phyloP scores from a whole-genome alignment of 2,888 invertebrate genomes.

The Chaitophorus viminalis region DNA sequence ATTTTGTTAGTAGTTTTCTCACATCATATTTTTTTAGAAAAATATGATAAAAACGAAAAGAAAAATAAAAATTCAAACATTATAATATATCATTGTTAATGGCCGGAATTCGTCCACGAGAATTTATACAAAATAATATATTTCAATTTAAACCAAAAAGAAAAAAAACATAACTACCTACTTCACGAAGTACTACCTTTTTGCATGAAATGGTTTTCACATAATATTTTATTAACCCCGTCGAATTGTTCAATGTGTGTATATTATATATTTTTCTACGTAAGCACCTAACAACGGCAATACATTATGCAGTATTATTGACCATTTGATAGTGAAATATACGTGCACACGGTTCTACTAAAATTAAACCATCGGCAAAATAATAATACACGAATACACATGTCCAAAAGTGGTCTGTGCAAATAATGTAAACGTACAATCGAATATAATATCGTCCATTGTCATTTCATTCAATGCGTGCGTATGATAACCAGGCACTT shows the following conservation, averaged over 20 bases:
- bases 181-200: neutral
- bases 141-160: constrained; percentile 32
- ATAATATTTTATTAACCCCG: neutral
- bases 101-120: neutral
- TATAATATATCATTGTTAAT: neutral
- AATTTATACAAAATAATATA: neutral
- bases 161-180: neutral
- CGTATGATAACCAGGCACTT: neutral
- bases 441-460: neutral
- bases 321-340: neutral
- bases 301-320: neutral
- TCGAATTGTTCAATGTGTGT: neutral
- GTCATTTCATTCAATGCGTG: neutral
- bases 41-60: constrained; percentile 5
- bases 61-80: constrained; percentile 17
- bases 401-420: neutral
- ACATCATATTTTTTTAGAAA: constrained; percentile 14
- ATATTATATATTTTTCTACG: neutral
- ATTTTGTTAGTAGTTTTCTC: neutral
- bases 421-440: neutral
- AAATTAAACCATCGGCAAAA: neutral
- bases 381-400: neutral
- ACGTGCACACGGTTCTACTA: neutral
- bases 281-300: neutral
- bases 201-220: constrained; percentile 6